Conservation (phyloP, 1,140 invertebrate genomes). For the Lordiphosa mommai region DNA sequence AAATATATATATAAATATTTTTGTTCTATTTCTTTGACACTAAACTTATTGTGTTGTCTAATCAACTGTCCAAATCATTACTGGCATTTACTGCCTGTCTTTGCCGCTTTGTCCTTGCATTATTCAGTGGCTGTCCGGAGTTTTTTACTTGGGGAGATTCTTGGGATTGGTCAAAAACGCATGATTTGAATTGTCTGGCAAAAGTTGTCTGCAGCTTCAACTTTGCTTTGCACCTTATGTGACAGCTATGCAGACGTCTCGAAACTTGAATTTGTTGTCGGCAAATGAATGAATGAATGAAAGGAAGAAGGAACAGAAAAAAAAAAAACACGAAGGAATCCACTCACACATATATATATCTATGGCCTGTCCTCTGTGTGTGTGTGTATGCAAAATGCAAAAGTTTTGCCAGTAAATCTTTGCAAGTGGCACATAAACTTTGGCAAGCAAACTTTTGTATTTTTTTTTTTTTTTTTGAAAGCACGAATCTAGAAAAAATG, state of each 20-base stretch:
- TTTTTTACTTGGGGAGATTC: slow-evolving; percentile 6
- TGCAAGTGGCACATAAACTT: slow-evolving; percentile 77
- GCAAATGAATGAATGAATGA: slow-evolving; percentile 24
- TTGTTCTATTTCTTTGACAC: neutral
- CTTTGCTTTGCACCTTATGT: slow-evolving; percentile 54
- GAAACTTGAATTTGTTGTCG: slow-evolving; percentile 53
- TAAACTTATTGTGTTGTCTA: slow-evolving; percentile 32
- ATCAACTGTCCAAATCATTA: slow-evolving; percentile 60
- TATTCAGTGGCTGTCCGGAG: slow-evolving; percentile 35
- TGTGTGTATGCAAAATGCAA: slow-evolving; percentile 69
- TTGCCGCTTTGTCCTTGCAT: slow-evolving; percentile 11
- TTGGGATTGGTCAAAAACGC: slow-evolving; percentile 20
- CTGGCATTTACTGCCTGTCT: neutral
- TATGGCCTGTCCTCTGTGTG: slow-evolving; percentile 8
- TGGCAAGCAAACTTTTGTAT: slow-evolving; percentile 68
- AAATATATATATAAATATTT: no score
- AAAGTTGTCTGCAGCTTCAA: slow-evolving; percentile 29
- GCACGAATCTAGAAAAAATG: slow-evolving; percentile 60
- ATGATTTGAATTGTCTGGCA: slow-evolving; percentile 47
- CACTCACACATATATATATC: slow-evolving; percentile 20
- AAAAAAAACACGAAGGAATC: slow-evolving; percentile 14
- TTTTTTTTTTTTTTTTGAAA: slow-evolving; percentile 13
- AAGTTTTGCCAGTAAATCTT: slow-evolving; percentile 76
- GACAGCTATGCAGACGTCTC: slow-evolving; percentile 41
- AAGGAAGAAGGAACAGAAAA: slow-evolving; percentile 8